Conservation (phyloP, 2,888 invertebrate genomes). For the Exocentrus adspersus region DNA sequence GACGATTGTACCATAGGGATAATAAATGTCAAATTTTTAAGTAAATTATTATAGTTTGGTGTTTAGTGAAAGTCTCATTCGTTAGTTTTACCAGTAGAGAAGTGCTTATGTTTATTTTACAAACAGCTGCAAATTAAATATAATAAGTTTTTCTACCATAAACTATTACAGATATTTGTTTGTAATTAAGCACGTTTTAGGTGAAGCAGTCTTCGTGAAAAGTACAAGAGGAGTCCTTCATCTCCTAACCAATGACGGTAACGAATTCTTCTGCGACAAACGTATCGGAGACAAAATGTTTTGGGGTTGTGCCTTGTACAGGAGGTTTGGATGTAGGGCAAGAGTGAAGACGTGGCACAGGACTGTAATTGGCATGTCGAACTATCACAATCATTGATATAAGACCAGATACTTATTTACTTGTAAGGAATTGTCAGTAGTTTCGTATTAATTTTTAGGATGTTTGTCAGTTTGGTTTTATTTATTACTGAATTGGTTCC, state of each 20-base stretch:
- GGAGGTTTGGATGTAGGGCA: conserved; percentile 43
- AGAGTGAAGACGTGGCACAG: conserved; percentile 39
- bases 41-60: too few species aligned
- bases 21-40: too few species aligned
- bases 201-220: conserved; percentile 32
- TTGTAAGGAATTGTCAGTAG: conserved; percentile 1
- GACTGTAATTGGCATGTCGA: conserved; percentile 25
- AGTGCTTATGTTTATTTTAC: too few species aligned
- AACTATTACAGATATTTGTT: too few species aligned
- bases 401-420: conserved; percentile 14
- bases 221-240: conserved; percentile 35
- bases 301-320: conserved; percentile 46
- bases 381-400: conserved; percentile 44
- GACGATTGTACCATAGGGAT: conserved; percentile 3
- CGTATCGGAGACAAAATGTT: conserved; percentile 36
- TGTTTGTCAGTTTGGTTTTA: too few species aligned
- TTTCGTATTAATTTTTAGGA: too few species aligned
- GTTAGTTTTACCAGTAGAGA: too few species aligned
- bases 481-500: too few species aligned
- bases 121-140: too few species aligned
- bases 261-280: conserved; percentile 42
- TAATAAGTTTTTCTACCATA: too few species aligned
- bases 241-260: conserved; percentile 35
- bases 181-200: conserved; percentile 30
- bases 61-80: too few species aligned